Conservation (phyloP, 2,113 vertebrate genomes). For the Phylloscopus trochilus region DNA sequence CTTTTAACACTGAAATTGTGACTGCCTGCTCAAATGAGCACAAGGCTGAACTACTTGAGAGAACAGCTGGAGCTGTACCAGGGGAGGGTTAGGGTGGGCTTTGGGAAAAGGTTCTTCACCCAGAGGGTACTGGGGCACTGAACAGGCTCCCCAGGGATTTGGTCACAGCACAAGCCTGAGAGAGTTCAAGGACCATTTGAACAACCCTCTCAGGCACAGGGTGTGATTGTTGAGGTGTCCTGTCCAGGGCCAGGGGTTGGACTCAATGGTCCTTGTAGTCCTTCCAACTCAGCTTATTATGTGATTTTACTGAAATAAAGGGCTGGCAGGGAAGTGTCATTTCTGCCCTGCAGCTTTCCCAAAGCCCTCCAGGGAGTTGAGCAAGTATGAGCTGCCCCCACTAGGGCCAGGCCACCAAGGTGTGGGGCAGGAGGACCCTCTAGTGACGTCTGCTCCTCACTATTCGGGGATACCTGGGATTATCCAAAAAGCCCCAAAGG, state of each 20-base stretch:
- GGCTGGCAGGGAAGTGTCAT: neutral
- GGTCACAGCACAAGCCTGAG: neutral
- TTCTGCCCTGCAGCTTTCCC: neutral
- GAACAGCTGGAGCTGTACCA: neutral
- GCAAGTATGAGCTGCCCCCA: neutral
- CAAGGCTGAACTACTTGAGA: neutral
- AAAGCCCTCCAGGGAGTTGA: neutral
- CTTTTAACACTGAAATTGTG: neutral
- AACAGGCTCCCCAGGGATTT: neutral
- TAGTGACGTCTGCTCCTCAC: neutral
- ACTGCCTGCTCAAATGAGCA: neutral
- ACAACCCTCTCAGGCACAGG: neutral
- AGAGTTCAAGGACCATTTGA: neutral
- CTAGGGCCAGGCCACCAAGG: neutral
- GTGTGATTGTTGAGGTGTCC: neutral
- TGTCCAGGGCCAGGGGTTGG: neutral
- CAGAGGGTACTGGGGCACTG: neutral
- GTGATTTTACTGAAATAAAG: neutral
- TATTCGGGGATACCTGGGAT: neutral
- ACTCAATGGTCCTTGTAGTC: neutral
- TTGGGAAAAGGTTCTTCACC: neutral
- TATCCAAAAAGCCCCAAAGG: neutral
- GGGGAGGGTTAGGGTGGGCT: neutral
- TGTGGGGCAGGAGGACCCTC: neutral
- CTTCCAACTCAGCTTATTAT: neutral